Conservation (phyloP, 2,888 invertebrate species). For the Yponomeuta sedellus region DNA sequence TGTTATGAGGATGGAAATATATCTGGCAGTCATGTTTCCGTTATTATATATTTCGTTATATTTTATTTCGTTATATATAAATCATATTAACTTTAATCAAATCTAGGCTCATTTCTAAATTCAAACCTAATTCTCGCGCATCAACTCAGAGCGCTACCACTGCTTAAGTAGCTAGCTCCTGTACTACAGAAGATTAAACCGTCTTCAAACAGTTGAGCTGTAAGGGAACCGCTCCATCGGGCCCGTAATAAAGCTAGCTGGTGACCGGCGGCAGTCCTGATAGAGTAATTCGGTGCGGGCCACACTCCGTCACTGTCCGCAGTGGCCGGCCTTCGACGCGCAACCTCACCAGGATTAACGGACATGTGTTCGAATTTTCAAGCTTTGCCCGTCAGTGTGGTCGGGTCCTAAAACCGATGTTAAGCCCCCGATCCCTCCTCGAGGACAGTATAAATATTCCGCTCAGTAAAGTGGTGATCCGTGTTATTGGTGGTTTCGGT, state of each 20-base stretch:
- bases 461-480: constrained; percentile 8
- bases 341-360: constrained; percentile 60
- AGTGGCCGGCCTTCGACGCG: constrained; percentile 37
- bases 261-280: constrained; percentile 33
- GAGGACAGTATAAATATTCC: constrained; percentile 10
- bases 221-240: constrained; percentile 40
- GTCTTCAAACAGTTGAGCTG: neutral
- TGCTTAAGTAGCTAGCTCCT: too few relatives aligned
- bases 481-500: neutral
- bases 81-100: too few relatives aligned
- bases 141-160: too few relatives aligned
- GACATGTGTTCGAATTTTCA: constrained; percentile 58
- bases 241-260: constrained; percentile 46
- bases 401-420: constrained; percentile 4
- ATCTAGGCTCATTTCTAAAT: too few relatives aligned
- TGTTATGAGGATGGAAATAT: too few relatives aligned
- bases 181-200: too few relatives aligned
- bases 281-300: constrained; percentile 28
- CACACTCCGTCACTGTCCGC: constrained; percentile 65
- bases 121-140: too few relatives aligned
- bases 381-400: constrained; percentile 32
- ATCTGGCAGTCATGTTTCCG: too few relatives aligned
- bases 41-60: too few relatives aligned
- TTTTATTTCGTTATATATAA: too few relatives aligned
- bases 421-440: neutral